Conservation (phyloP, 30 jellyfish, hydroid and myxozoan species). For the Chrysaora quinquecirrha region DNA sequence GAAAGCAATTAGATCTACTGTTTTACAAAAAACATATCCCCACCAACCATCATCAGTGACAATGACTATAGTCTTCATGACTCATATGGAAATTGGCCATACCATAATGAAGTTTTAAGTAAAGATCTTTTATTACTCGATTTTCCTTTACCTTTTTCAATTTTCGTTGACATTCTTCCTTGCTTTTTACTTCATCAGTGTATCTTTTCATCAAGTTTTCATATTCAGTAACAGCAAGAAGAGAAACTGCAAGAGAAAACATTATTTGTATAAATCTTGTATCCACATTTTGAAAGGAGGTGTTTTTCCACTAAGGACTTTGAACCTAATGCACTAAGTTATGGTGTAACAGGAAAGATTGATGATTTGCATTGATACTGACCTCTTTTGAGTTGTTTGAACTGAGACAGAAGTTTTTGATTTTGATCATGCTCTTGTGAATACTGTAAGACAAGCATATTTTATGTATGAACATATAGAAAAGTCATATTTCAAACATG, state of each 20-base stretch:
- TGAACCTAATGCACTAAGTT: too few relatives aligned
- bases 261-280: too few relatives aligned
- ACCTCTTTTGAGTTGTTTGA: constrained; percentile 91
- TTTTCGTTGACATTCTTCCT: constrained; percentile 40
- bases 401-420: constrained; percentile 72
- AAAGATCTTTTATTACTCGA: not conserved
- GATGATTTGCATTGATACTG: too few relatives aligned
- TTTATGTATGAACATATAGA: too few relatives aligned
- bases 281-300: too few relatives aligned
- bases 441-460: constrained; percentile 64
- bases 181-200: constrained; percentile 50
- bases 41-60: not conserved
- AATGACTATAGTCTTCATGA: too few relatives aligned
- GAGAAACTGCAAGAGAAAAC: too few relatives aligned
- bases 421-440: constrained; percentile 50
- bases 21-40: not conserved
- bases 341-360: too few relatives aligned
- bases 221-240: constrained; percentile 90
- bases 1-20: not conserved
- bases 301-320: too few relatives aligned
- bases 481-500: too few relatives aligned
- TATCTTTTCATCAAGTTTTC: constrained; percentile 67
- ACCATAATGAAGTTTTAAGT: too few relatives aligned
- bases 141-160: constrained; percentile 54
- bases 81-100: too few relatives aligned